Evolutionary conservation across 2,888 invertebrate species (phyloP).

Genomic region (Oscheius myriophilus): DNA sequence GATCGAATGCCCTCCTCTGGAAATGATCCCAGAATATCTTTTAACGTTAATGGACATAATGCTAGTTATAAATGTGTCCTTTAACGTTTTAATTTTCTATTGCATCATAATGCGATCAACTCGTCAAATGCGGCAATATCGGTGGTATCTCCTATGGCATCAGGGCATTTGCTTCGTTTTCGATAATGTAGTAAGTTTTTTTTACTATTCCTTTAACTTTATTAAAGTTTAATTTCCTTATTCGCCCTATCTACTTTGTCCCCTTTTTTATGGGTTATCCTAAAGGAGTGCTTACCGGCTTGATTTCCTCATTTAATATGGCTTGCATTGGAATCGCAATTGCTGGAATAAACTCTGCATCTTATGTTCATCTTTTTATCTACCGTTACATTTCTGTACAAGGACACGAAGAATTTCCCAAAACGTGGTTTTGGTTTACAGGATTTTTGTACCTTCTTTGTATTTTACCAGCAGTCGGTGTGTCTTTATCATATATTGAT

Average conservation of each 20-base stretch:
- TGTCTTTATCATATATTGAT: not conserved
- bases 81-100: not conserved
- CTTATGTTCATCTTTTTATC: not conserved
- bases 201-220: no score
- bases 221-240: not conserved
- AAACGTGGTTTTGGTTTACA: no score
- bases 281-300: not conserved
- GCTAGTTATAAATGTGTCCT: no score
- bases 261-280: slow-evolving; percentile 12
- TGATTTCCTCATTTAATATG: not conserved
- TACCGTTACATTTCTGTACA: not conserved
- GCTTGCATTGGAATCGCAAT: not conserved
- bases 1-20: no score
- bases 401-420: not conserved
- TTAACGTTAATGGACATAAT: not conserved
- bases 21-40: no score
- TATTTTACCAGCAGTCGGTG: not conserved
- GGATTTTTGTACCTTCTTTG: not conserved
- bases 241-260: not conserved
- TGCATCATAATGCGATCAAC: not conserved
- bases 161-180: not conserved
- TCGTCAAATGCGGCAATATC: not conserved
- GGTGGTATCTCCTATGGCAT: slow-evolving; percentile 5
- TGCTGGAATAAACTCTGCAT: not conserved
- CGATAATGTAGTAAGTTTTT: not conserved